Base-by-base conservation (phyloP, 2,888 invertebrate genomes). In the Microctonus brassicae region DNA sequence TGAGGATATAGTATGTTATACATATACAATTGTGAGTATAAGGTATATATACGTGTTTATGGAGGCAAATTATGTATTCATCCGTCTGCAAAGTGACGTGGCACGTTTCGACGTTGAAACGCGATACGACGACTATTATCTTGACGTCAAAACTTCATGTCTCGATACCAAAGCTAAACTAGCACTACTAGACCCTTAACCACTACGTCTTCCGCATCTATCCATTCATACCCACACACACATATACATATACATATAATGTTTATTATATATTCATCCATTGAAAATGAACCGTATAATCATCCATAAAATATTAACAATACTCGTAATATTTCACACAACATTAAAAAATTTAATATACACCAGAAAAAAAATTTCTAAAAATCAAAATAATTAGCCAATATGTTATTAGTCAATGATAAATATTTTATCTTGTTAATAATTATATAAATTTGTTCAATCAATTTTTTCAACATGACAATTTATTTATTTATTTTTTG, bases 91-190 rank as follows among this genome's bases (percentile, higher is more conserved):
- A 29, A 67, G 58, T 58, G 58, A 58, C 29, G 58, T 11, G 58
- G 29, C 29, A 33, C 20, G 34, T 33, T 58, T 58, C 58, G 33
- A 22, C 58, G 58, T 67, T n/a, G 67, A 58, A 67, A 67, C 67
- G 42, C 58, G 58, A 67, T 67, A 67, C 67, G 42, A 42, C 58
- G 58, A 42, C 67, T 67, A 67, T 67, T 67, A 67, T 67, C 67
- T 64, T 39, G 26, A 33, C 29, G 58, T 67, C 47, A 58, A 58
- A 33, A 42, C 42, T 20, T 22, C 33, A 58, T 67, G 42, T 42
- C 58, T 42, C 67, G 47, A 67, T 67, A 33, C 24, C 33, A 58
- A 42, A 42, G 17, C 64, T n/a, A 47, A 47, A 17, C 17, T 47
- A n/a, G 17, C 17, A 17, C 17, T 3, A 5, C 17, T 17, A 47